These are phyloP conservation scores for Troides helena DNA, from an alignment of 2,888 invertebrate genomes.

Conservation along the genomic window DNA sequence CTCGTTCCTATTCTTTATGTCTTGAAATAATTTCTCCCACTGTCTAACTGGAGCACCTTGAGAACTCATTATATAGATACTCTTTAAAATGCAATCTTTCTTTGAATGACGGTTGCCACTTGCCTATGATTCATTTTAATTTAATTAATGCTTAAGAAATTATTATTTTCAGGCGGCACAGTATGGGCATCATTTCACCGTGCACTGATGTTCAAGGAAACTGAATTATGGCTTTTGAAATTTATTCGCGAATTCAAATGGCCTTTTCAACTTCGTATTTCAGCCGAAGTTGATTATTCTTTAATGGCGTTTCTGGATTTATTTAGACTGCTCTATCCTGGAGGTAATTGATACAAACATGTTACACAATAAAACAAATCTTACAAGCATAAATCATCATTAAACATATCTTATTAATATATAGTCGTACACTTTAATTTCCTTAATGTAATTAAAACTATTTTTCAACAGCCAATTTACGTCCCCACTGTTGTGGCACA, in stretches of 20 bases:
- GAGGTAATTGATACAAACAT: slow-evolving; percentile 5
- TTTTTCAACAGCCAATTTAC: too few relatives aligned
- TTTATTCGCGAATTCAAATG: slow-evolving; percentile 53
- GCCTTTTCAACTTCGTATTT: slow-evolving; percentile 64
- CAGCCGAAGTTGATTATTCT: slow-evolving; percentile 47
- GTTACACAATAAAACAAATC: neutral
- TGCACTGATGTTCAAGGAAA: slow-evolving; percentile 48
- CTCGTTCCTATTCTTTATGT: too few relatives aligned
- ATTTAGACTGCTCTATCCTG: slow-evolving; percentile 61
- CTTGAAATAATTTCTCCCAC: too few relatives aligned
- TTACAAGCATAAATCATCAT: neutral
- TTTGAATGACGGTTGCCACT: too few relatives aligned
- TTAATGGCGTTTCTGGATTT: slow-evolving; percentile 65
- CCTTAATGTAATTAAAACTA: too few relatives aligned
- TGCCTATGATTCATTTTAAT: neutral
- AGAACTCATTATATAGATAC: too few relatives aligned
- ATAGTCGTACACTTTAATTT: too few relatives aligned
- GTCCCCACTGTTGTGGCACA: too few relatives aligned
- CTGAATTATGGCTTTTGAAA: slow-evolving; percentile 46
- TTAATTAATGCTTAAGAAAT: too few relatives aligned
- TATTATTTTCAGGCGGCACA: slow-evolving; percentile 43
- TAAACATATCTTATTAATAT: too few relatives aligned
- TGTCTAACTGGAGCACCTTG: too few relatives aligned
- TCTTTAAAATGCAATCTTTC: too few relatives aligned
- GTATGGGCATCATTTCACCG: slow-evolving; percentile 71